Evolutionary conservation across 2,888 invertebrate genomes (phyloP), one percentile per base, ranked within the genome.

Genomic region (Exephanes ischioxanthus): DNA sequence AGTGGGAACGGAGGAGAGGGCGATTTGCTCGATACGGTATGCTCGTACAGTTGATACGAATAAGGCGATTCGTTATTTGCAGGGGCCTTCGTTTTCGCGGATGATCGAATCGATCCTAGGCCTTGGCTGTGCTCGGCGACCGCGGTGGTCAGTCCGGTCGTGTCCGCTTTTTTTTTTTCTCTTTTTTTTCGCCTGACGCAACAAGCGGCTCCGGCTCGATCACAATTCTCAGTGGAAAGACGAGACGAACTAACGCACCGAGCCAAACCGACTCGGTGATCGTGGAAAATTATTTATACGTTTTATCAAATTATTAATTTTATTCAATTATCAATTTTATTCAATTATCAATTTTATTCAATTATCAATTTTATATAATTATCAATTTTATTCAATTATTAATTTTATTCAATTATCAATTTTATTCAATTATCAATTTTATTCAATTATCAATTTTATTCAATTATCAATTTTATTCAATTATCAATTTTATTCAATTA

Each of bases 51-150:
- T 58, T 11, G 1, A 55, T 22, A 61, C 79, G 63, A 76, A 84
- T 67, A 78, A 75, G 75, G 77, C 71, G 75, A 80, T 83, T 84
- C 76, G 76, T 84, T 83, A 84, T 87, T 86, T 85, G 82, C 84
- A 76, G 68, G 80, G 81, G 83, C 87, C 87, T 88, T 87, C 86
- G 84, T 58, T 58, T 89, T 88, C 87, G 88, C 88, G 88, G 86
- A 89, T 89, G 88, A 89, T 89, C 88, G 86, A 89, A 89, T 89
- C 89, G 87, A 88, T 26, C 84, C 83, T 85, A 88, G 89, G 86
- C 89, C 89, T 89, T 89, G 88, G 87, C 77, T 83, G 70, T 80
- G 78, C 80, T 81, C 71, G 83, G 58, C 87, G 77, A 71, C 76
- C 72, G 61, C 67, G 81, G 66, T 72, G 84, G 78, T 55, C 79